Evolutionary conservation across 2,888 invertebrate species (phyloP).

Genomic region (Patella depressa): DNA sequence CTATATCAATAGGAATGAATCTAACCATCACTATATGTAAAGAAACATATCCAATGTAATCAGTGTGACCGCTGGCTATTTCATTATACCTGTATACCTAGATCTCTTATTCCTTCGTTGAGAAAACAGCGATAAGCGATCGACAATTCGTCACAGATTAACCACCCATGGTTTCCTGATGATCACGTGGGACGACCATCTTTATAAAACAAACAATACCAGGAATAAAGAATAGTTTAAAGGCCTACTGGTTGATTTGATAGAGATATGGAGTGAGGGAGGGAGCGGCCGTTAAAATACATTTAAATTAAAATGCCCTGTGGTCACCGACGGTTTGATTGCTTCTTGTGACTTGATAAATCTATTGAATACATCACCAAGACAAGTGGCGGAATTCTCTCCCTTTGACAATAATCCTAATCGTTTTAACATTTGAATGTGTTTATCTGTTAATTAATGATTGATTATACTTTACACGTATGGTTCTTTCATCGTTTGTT

Average conservation of each 20-base stretch:
- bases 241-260: too few relatives aligned
- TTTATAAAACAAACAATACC: neutral
- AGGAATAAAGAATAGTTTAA: too few relatives aligned
- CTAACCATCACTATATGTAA: slow-evolving; percentile 10
- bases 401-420: neutral
- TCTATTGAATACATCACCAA: neutral
- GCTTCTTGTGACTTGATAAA: slow-evolving; percentile 5
- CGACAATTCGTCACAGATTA: neutral
- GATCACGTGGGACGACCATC: neutral
- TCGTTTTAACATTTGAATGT: neutral
- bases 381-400: neutral
- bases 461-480: too few relatives aligned
- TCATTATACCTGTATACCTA: neutral
- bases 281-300: too few relatives aligned
- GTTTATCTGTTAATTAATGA: too few relatives aligned
- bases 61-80: too few relatives aligned
- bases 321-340: slow-evolving; percentile 8
- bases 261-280: too few relatives aligned
- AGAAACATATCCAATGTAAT: too few relatives aligned
- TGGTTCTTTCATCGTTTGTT: too few relatives aligned
- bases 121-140: slow-evolving; percentile 1
- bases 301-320: neutral
- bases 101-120: neutral
- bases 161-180: slow-evolving; percentile 1
- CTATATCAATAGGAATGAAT: slow-evolving; percentile 17